These are phyloP conservation scores for Sinodicranocentrus sp. DNA, from an alignment of 2,888 invertebrate species.

Conservation along the genomic window DNA sequence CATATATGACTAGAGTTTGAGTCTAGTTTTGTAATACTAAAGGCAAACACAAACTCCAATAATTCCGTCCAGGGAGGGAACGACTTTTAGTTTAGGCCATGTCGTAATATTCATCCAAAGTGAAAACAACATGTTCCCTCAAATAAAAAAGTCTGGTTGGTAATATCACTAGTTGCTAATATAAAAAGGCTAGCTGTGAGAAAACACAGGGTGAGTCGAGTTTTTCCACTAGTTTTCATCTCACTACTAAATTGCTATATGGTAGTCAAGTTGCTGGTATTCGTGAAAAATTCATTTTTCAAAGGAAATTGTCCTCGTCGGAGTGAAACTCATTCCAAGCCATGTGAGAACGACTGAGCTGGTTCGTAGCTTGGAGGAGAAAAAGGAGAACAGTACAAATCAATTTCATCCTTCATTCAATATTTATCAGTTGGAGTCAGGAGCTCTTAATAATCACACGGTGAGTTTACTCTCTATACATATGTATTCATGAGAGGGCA, in stretches of 20 bases:
- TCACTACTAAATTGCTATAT: not conserved
- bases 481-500: not conserved
- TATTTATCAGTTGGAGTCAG: slow-evolving; percentile 32
- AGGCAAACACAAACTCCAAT: slow-evolving; percentile 4
- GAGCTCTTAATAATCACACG: slow-evolving; percentile 26
- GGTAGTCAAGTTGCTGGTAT: not conserved
- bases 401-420: slow-evolving; percentile 34
- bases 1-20: too few relatives aligned
- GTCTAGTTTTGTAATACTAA: not conserved
- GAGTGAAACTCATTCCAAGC: not conserved
- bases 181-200: too few relatives aligned
- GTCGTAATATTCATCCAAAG: slow-evolving; percentile 22
- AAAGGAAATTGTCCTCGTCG: slow-evolving; percentile 3
- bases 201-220: too few relatives aligned
- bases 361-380: not conserved
- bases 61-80: not conserved
- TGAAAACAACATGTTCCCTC: slow-evolving; percentile 6
- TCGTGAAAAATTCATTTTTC: slow-evolving; percentile 15
- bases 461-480: not conserved
- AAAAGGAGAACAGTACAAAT: slow-evolving; percentile 36
- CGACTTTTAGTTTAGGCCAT: slow-evolving; percentile 2
- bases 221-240: not conserved
- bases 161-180: slow-evolving; percentile 49
- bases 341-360: not conserved
- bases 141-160: not conserved